Evolutionary conservation across 1,140 invertebrate species (phyloP).

Genomic region (Centruroides sculpturatus): DNA sequence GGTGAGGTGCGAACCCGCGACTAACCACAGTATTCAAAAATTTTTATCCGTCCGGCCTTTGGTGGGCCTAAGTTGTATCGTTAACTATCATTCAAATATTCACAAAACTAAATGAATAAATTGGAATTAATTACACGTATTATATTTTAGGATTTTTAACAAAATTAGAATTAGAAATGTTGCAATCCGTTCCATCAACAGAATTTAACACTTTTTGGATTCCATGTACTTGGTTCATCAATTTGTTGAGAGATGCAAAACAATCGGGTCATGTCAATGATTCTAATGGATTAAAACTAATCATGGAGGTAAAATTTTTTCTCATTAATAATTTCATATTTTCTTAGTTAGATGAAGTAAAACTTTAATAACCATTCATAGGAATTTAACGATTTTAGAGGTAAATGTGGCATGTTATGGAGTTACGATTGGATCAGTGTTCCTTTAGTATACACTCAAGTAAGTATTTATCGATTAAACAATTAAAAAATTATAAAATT

Average conservation of each 20-base stretch:
- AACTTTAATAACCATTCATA: constrained; percentile 20
- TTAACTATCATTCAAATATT: background rate
- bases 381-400: constrained; percentile 51
- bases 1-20: too few relatives aligned
- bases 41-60: too few relatives aligned
- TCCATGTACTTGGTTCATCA: constrained; percentile 48
- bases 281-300: constrained; percentile 44
- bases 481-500: background rate
- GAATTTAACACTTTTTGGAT: constrained; percentile 56
- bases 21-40: too few relatives aligned
- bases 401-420: constrained; percentile 52
- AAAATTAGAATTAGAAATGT: constrained; percentile 41
- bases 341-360: background rate
- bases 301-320: constrained; percentile 41
- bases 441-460: constrained; percentile 95
- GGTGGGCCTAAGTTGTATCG: background rate
- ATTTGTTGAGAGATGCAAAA: constrained; percentile 41
- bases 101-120: background rate
- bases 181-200: constrained; percentile 40
- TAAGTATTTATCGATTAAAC: constrained; percentile 25
- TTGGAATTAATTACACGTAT: background rate
- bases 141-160: constrained; percentile 44
- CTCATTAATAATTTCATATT: background rate
- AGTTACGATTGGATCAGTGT: constrained; percentile 94
- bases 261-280: constrained; percentile 38